Conservation (phyloP, 2,797 vertebrate species). For the Thalassophryne amazonica region DNA sequence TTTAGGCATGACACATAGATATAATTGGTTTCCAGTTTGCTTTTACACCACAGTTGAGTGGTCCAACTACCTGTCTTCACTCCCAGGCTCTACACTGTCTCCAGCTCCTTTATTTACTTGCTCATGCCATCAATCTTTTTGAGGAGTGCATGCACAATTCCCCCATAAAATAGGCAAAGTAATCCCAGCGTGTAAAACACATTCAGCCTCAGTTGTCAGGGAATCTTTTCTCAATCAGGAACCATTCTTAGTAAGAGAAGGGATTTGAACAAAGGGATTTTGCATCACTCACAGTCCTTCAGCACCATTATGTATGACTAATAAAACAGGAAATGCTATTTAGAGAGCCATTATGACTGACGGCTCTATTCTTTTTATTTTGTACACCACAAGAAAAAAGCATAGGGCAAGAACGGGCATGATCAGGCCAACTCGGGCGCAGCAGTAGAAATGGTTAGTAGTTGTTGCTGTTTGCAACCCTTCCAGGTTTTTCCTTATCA, state of each 20-base stretch:
- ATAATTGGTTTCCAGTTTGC: slow-evolving; percentile 53
- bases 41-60: slow-evolving; percentile 24
- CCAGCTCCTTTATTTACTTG: slow-evolving; percentile 48
- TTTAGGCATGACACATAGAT: slow-evolving; percentile 50
- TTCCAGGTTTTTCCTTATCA: slow-evolving; percentile 50
- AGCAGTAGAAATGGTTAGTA: slow-evolving; percentile 64
- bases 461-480: slow-evolving; percentile 61
- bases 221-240: slow-evolving; percentile 69
- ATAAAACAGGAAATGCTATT: slow-evolving; percentile 83
- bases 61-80: slow-evolving; percentile 51
- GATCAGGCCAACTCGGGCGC: slow-evolving; percentile 36
- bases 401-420: slow-evolving; percentile 40
- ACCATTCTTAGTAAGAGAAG: slow-evolving; percentile 58
- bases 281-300: slow-evolving; percentile 71
- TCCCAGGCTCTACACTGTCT: slow-evolving; percentile 38
- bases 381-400: slow-evolving; percentile 56
- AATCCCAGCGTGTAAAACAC: slow-evolving; percentile 71
- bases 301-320: slow-evolving; percentile 80
- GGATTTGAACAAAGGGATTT: slow-evolving; percentile 69
- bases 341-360: slow-evolving; percentile 77
- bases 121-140: slow-evolving; percentile 64
- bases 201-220: slow-evolving; percentile 65
- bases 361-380: slow-evolving; percentile 74
- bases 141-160: slow-evolving; percentile 57
- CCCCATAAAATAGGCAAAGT: slow-evolving; percentile 65